Base-by-base conservation (phyloP, 2,113 vertebrate genomes). In the Erythrocebus patas region DNA sequence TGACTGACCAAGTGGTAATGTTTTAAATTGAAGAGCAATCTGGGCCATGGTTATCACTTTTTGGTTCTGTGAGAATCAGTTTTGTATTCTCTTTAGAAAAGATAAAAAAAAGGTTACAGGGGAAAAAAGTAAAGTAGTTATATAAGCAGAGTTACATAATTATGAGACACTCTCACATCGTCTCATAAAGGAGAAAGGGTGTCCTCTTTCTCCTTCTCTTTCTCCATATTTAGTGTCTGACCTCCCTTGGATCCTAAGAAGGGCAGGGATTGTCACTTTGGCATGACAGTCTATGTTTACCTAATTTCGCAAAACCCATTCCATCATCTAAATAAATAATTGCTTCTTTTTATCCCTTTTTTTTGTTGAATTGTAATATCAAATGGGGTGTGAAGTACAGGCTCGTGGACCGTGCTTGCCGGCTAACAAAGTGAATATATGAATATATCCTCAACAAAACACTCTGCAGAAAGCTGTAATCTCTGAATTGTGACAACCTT, bases 401-500 rank as follows among this genome's bases (percentile, higher is more conserved):
- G 98, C 97, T 93, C 95, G 82, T 1, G 48, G 91, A 25, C 72
- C 0, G 2, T 23, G 83, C 52, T 59, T 80, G 95, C 91, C 5
- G 13, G 88, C 89, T 96, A 96, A 98, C 98, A 97, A 97, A 97
- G 95, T 84, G 97, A 97, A 96, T 97, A 87, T 97, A 93, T 96
- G 98, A 97, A 93, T 93, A 80, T 91, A 92, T 98, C 98, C 80
- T 95, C 94, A 92, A 97, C 95, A 96, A 92, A 98, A 97, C 95
- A 40, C 92, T 96, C 94, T 91, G 45, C 84, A 64, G 76, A 97
- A 91, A 88, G 98, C 98, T 96, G 97, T 98, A 94, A 98, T 98
- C 98, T 98, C 79, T 50, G 95, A 96, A 97, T 98, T 97, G 97
- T 96, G 98, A 98, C 98, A 98, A 97, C 98, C 97, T 98, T 72